Percentiles rank a stretch among this genome's conserved stretches.
phyloP scores from a whole-genome alignment of 2,888 invertebrate species.

The Choreutis nemorana region DNA sequence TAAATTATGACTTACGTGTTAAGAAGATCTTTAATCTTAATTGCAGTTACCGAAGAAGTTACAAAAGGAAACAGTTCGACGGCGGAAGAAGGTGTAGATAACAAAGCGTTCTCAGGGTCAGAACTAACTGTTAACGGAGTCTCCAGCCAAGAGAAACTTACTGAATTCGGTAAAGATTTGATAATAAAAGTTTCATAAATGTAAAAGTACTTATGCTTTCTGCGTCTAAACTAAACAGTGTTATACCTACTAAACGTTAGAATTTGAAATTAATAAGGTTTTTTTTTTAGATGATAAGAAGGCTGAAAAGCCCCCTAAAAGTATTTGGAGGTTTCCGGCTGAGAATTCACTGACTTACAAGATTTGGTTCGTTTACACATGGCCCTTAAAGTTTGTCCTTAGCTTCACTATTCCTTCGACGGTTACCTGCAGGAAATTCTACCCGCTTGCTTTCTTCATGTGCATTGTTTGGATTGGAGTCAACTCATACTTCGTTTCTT shows the following conservation, averaged over 20 bases:
- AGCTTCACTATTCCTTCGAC: slow-evolving; percentile 77
- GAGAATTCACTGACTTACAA: slow-evolving; percentile 31
- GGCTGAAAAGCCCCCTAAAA: slow-evolving; percentile 23
- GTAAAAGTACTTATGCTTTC: no score
- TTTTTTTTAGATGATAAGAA: slow-evolving; percentile 12
- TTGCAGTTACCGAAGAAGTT: slow-evolving; percentile 12
- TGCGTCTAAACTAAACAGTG: no score
- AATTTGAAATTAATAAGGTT: no score
- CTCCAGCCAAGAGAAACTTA: slow-evolving; percentile 17
- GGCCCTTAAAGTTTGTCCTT: slow-evolving; percentile 75
- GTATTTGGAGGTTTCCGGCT: slow-evolving; percentile 50
- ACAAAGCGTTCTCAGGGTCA: slow-evolving; percentile 34
- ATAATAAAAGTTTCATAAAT: no score
- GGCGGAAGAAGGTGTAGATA: slow-evolving; percentile 36
- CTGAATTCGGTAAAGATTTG: slow-evolving; percentile 21
- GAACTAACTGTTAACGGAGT: slow-evolving; percentile 15
- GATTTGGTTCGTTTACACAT: slow-evolving; percentile 73
- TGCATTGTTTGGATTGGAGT: slow-evolving; percentile 87
- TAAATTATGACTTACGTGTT: slow-evolving; percentile 9
- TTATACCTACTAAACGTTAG: no score
- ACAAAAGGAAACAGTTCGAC: slow-evolving; percentile 39
- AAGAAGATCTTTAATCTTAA: not conserved
- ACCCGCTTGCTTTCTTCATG: slow-evolving; percentile 83
- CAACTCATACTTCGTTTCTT: slow-evolving; percentile 87
- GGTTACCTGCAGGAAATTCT: slow-evolving; percentile 64